A percentile compares a stretch with the other conserved stretches of the same genome.
These are phyloP conservation scores for Lasioglossum pauxillum DNA, from an alignment of 2,888 invertebrate species.

Conservation along the genomic window DNA sequence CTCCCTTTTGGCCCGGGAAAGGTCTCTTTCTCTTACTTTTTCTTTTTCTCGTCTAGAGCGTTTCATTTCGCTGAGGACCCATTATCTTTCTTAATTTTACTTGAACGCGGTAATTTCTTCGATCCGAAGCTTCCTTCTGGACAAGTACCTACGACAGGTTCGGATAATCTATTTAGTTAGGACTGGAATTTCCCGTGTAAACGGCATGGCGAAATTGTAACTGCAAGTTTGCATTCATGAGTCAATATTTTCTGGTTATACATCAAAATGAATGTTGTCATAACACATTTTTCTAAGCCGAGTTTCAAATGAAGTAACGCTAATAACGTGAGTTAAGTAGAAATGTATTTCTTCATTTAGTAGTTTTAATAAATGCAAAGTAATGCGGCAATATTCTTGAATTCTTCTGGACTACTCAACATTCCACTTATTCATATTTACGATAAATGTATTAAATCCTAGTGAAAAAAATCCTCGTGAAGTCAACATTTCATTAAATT, in stretches of 20 bases:
- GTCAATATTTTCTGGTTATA: background rate
- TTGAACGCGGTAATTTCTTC: background rate
- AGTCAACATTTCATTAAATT: too few relatives aligned
- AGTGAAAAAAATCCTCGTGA: too few relatives aligned
- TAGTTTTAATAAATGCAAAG: too few relatives aligned
- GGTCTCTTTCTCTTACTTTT: background rate
- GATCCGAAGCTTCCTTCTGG: background rate
- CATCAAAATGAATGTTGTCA: too few relatives aligned
- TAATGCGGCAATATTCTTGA: too few relatives aligned
- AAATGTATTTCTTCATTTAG: too few relatives aligned
- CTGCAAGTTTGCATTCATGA: background rate
- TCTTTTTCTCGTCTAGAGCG: background rate
- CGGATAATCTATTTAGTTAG: background rate
- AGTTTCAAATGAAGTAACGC: too few relatives aligned
- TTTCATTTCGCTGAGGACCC: background rate
- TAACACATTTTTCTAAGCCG: too few relatives aligned
- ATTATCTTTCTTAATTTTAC: slow-evolving; percentile 2
- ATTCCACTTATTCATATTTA: too few relatives aligned
- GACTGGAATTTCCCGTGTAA: background rate
- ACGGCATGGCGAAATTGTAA: background rate
- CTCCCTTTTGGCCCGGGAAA: slow-evolving; percentile 35
- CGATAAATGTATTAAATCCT: too few relatives aligned
- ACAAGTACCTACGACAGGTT: background rate
- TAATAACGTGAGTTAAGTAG: too few relatives aligned
- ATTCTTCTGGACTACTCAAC: too few relatives aligned